phyloP scores from a whole-genome alignment of 92 coral and sea anemone genomes.

The Umimayanthus kanabou region DNA sequence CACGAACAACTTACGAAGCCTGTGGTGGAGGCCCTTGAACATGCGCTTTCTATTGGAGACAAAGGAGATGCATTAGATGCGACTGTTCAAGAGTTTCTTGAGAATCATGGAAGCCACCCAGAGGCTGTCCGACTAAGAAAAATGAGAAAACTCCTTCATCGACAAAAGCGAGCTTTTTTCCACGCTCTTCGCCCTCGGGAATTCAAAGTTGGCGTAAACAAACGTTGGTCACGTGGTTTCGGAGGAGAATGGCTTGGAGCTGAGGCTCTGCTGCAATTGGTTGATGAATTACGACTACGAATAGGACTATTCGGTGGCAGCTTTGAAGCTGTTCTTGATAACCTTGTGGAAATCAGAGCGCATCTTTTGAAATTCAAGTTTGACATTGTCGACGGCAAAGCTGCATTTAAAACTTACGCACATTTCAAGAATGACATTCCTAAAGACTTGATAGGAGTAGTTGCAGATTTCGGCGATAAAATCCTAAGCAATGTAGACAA shows the following conservation, averaged over 20 bases:
- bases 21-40: constrained; percentile 73
- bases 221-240: constrained; percentile 71
- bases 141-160: constrained; percentile 61
- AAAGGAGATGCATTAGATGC: constrained; percentile 81
- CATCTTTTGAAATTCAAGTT: constrained; percentile 75
- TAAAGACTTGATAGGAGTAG: constrained; percentile 81
- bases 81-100: constrained; percentile 68
- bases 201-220: constrained; percentile 67
- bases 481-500: constrained; percentile 69
- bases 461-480: constrained; percentile 83
- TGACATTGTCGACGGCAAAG: constrained; percentile 79
- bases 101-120: constrained; percentile 84
- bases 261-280: constrained; percentile 69
- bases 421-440: constrained; percentile 95
- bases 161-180: constrained; percentile 85
- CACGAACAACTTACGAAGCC: constrained; percentile 67
- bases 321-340: constrained; percentile 77
- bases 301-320: constrained; percentile 92
- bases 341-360: constrained; percentile 69
- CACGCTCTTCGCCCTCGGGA: constrained; percentile 83
- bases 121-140: constrained; percentile 65
- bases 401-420: constrained; percentile 87
- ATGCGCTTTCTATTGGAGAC: constrained; percentile 75
- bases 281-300: constrained; percentile 73
- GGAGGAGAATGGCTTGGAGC: constrained; percentile 88